Evolutionary conservation across 2,113 vertebrate genomes (phyloP).

Genomic region (Rhombomys opimus): DNA sequence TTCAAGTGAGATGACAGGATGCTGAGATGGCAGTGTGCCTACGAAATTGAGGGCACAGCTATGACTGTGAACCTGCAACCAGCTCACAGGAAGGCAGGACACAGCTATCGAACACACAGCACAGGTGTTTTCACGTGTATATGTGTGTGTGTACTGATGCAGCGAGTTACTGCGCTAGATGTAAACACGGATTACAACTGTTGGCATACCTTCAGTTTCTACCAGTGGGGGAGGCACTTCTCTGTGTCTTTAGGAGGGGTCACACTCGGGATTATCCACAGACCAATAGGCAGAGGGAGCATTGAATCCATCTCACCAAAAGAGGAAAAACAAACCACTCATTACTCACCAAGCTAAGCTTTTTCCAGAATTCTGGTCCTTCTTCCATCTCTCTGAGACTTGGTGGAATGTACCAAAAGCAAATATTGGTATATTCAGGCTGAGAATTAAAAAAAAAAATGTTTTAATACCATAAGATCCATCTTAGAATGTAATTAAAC

Average conservation of each 20-base stretch:
- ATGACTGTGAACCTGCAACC: not conserved
- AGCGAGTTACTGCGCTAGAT: not conserved
- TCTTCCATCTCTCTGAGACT: slow-evolving; percentile 87
- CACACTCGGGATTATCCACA: not conserved
- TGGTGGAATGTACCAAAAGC: slow-evolving; percentile 93
- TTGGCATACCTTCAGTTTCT: not conserved
- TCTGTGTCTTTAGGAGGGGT: not conserved
- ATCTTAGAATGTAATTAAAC: not conserved
- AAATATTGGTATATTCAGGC: slow-evolving; percentile 90
- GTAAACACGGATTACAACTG: not conserved
- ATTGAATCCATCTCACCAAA: not conserved
- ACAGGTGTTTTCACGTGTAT: not conserved
- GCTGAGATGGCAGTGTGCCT: not conserved
- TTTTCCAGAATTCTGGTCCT: slow-evolving; percentile 90
- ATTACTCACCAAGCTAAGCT: slow-evolving; percentile 87
- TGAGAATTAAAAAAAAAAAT: slow-evolving; percentile 79
- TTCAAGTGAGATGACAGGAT: not conserved
- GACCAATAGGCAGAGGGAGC: not conserved
- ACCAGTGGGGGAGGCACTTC: not conserved
- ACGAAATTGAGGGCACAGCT: not conserved
- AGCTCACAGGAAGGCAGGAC: not conserved
- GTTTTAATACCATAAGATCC: slow-evolving; percentile 18
- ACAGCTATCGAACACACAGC: too few species aligned
- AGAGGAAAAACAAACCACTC: slow-evolving; percentile 45
- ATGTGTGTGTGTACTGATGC: not conserved